phyloP scores from a whole-genome alignment of 2,113 vertebrate genomes.

The Lophochroa leadbeateri region DNA sequence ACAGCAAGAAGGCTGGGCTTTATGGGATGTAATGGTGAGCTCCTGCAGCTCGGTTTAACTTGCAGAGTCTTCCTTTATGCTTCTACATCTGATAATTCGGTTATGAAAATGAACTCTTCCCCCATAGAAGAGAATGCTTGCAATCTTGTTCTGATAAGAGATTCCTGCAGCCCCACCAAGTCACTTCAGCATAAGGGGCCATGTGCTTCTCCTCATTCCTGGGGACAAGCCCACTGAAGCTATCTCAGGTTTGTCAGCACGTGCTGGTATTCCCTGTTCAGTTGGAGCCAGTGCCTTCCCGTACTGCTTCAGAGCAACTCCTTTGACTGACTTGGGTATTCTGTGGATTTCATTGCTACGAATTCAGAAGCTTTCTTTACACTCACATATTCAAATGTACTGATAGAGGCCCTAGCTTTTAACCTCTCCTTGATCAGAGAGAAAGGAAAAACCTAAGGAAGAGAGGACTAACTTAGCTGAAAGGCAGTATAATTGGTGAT shows the following conservation, averaged over 20 bases:
- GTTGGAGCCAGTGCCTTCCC: not conserved
- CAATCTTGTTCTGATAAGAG: conserved; percentile 52
- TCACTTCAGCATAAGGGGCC: conserved; percentile 30
- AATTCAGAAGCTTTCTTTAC: not conserved
- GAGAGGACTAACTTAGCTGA: not conserved
- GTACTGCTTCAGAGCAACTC: not conserved
- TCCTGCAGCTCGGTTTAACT: not conserved
- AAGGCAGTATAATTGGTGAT: not conserved
- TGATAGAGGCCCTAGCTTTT: not conserved
- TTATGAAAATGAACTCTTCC: conserved; percentile 24
- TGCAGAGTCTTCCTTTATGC: not conserved
- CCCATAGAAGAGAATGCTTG: conserved; percentile 27
- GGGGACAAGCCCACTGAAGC: not conserved
- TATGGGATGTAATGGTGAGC: not conserved
- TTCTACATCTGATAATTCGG: conserved; percentile 1
- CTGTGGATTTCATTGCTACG: not conserved
- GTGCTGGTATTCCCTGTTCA: not conserved
- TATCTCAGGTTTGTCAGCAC: conserved; percentile 5
- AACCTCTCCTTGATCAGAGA: not conserved
- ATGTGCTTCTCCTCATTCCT: conserved; percentile 48
- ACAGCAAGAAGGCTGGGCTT: not conserved
- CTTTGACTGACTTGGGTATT: not conserved
- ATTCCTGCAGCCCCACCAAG: conserved; percentile 1
- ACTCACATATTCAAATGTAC: not conserved
- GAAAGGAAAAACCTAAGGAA: not conserved